Evolutionary conservation across 30 jellyfish, hydroid and myxozoan genomes (phyloP).

Genomic region (Rhopilema esculentum): DNA sequence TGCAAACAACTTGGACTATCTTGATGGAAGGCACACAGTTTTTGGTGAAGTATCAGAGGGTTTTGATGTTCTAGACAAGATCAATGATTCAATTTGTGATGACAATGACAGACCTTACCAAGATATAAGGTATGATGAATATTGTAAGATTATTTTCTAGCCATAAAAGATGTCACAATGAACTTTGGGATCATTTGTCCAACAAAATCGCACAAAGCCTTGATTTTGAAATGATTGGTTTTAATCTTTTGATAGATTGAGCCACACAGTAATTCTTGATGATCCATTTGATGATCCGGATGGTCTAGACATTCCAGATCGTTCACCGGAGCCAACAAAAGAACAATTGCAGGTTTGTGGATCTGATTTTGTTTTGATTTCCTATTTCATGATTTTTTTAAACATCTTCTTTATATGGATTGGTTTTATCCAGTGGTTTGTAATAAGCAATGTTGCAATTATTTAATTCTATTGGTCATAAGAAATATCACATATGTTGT

Average conservation of each 20-base stretch:
- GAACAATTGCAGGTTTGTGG: slow-evolving; percentile 74
- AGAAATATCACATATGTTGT: too few relatives aligned
- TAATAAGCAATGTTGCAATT: too few relatives aligned
- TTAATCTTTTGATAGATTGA: slow-evolving; percentile 53
- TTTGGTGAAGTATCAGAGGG: slow-evolving; percentile 98
- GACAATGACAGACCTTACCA: slow-evolving; percentile 90
- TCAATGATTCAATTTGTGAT: slow-evolving; percentile 87
- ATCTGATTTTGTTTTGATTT: background rate
- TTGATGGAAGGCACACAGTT: slow-evolving; percentile 98
- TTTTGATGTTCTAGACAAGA: slow-evolving; percentile 82
- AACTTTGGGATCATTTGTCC: too few relatives aligned
- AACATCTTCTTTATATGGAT: too few relatives aligned
- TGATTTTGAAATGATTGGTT: background rate
- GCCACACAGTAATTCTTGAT: slow-evolving; percentile 90
- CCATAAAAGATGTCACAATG: too few relatives aligned
- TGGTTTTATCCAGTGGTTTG: too few relatives aligned
- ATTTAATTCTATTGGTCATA: too few relatives aligned
- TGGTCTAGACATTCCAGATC: slow-evolving; percentile 87
- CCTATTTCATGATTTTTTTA: too few relatives aligned
- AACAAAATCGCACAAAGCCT: too few relatives aligned
- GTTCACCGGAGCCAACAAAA: slow-evolving; percentile 92
- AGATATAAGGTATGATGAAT: slow-evolving; percentile 85
- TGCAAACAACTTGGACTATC: slow-evolving; percentile 71
- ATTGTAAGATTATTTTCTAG: too few relatives aligned
- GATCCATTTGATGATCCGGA: slow-evolving; percentile 98